Base-by-base conservation (phyloP, 2,888 invertebrate genomes). In the Pyrrhosoma nymphula region DNA sequence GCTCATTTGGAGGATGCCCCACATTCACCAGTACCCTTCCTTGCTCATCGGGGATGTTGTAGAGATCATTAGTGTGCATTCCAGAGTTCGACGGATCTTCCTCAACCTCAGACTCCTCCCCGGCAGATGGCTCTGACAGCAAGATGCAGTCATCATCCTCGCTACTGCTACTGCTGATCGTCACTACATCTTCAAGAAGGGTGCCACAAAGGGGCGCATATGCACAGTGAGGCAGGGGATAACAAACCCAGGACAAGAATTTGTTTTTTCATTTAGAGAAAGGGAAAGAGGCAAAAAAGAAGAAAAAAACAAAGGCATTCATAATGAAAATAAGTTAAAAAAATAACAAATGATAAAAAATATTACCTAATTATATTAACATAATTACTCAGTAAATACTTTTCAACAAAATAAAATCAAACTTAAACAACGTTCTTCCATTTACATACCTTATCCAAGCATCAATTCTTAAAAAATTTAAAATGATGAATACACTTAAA, bases 21-120 rank as follows among this genome's bases (percentile, higher is more conserved):
- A 99, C 98, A 97, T 99, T 99, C 95, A 99, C 98, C 95, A 99
- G 97, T 26, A 99, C 99, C 47, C 99, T 97, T 0, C 99, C 99
- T 96, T 98, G 98, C 96, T 98, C 98, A 97, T 99, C 99, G 0
- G 99, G 99, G 96, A 98, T 97, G 97, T 99, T 99, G 96, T 99
- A 98, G 14, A 98, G 97, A 97, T 99, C 99, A 96, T 99, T 99
- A 12, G 99, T 99, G 97, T 99, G 99, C 97, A 99, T 98, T 89
- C 99, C 99, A 96, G 99, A 99, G 97, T 99, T 99, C 96, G 98
- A 98, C 1, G 98, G 98, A 97, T 99, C 99, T 96, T 99, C 99
- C 96, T 98, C 98, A n/a, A 97, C 97, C 90, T 97, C 98, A 96
- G 98, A 98, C 96, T 98, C 98, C 90, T 98, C 98, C 55, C 98